These are phyloP conservation scores for Malaclemys terrapin DNA, from an alignment of 2,113 vertebrate genomes.

Conservation along the genomic window DNA sequence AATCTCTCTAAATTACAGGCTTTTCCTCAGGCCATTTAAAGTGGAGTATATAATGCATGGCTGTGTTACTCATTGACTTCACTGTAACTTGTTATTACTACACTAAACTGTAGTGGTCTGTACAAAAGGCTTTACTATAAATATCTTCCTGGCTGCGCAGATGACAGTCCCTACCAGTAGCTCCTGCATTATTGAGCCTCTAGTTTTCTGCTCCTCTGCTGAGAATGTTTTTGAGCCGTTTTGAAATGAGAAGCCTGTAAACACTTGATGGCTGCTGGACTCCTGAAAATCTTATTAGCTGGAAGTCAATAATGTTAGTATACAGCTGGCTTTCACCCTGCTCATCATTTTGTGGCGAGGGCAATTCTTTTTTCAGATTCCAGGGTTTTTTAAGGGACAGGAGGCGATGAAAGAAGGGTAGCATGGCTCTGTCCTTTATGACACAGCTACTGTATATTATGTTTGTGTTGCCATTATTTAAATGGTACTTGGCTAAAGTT, in stretches of 20 bases:
- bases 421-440: background rate
- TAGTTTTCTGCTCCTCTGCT: conserved; percentile 36
- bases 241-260: conserved; percentile 56
- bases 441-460: background rate
- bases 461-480: background rate
- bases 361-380: background rate
- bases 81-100: conserved; percentile 81
- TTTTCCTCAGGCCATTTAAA: conserved; percentile 78
- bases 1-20: conserved; percentile 80
- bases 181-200: conserved; percentile 66
- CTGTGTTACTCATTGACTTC: conserved; percentile 81
- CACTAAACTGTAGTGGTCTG: conserved; percentile 74
- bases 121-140: conserved; percentile 82
- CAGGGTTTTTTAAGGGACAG: background rate
- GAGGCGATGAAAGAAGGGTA: background rate
- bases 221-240: conserved; percentile 40
- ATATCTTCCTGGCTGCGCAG: conserved; percentile 69
- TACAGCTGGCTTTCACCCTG: conserved; percentile 20
- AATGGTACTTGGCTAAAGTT: background rate
- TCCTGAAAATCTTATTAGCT: conserved; percentile 56
- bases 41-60: conserved; percentile 79
- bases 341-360: background rate
- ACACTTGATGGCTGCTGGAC: conserved; percentile 47
- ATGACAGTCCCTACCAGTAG: conserved; percentile 54
- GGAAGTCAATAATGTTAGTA: conserved; percentile 43